Base-by-base conservation (phyloP, 2,797 vertebrate species). In the Lutjanus campechanus region DNA sequence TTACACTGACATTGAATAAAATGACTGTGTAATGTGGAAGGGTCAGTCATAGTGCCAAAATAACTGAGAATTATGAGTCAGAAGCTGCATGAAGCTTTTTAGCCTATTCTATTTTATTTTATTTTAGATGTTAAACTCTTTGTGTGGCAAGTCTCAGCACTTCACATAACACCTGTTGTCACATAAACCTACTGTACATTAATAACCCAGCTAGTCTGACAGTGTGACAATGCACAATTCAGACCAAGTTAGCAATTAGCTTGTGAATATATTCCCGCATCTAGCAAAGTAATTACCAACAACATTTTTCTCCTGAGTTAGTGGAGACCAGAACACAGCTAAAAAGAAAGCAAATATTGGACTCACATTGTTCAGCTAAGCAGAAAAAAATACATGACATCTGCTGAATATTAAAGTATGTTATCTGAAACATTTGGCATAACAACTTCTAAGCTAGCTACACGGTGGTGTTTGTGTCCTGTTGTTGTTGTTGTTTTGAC, bases 1-100 rank as follows among this genome's bases (percentile, higher is more conserved):
- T 36, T 36, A 36, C 29, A 36, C 29, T 11, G 56, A 50, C 41
- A 19, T 8, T 51, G 7, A 66, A 62, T 65, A 29, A 61, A 81
- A 44, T 11, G 6, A 36, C 43, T 46, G 5, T 63, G 17, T 20
- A 47, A 72, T 41, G 11, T 60, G 15, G 75, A 59, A 74, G 36
- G 20, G 11, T 64, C 15, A 1, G 36, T 65, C 16, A 50, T 29
- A 13, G 10, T 36, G 15, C 7, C 16, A 60, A 29, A 63, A 54
- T 51, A 73, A 80, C 8, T 4, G 25, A 62, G 19, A 64, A 60
- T 22, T 46, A 46, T 44, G 20, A 64, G 29, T 25, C 50, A 19
- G 20, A 29, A 40, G 36, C 40, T 41, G 43, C 16, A 1, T 56
- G 22, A 60, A 29, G 20, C 17, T 55, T 16, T 58, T 47, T 16